These are phyloP conservation scores for Tenebrio molitor DNA, from an alignment of 1,140 invertebrate species.

Conservation along the genomic window DNA sequence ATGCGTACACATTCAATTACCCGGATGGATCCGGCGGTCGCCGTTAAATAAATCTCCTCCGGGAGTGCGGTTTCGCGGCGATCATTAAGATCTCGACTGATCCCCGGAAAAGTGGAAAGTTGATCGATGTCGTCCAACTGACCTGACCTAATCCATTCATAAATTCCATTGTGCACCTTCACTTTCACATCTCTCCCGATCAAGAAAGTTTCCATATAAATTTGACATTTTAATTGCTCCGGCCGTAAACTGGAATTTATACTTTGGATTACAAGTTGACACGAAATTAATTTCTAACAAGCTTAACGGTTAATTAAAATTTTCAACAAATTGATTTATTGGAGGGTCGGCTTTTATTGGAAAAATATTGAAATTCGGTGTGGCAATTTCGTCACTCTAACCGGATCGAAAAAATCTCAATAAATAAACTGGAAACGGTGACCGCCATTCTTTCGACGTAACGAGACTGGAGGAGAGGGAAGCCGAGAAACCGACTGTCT, in stretches of 20 bases:
- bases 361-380: neutral
- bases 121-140: neutral
- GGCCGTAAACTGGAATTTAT: conserved; percentile 19
- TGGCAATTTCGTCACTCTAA: neutral
- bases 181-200: conserved; percentile 1
- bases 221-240: conserved; percentile 29
- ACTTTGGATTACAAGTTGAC: conserved; percentile 10
- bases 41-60: conserved; percentile 26
- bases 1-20: conserved; percentile 21
- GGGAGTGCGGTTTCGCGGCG: too few species aligned
- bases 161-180: conserved; percentile 1
- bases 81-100: neutral
- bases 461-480: neutral
- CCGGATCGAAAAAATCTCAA: neutral
- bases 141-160: conserved; percentile 11
- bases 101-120: too few species aligned
- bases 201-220: conserved; percentile 21
- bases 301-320: conserved; percentile 39
- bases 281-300: conserved; percentile 29
- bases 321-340: conserved; percentile 40
- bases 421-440: conserved; percentile 11
- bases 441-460: conserved; percentile 4
- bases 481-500: neutral
- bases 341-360: neutral
- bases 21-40: neutral